Percentiles rank a stretch among this genome's conserved stretches.
Conservation (phyloP, 2,888 invertebrate genomes). For the Oasisia sp. region DNA sequence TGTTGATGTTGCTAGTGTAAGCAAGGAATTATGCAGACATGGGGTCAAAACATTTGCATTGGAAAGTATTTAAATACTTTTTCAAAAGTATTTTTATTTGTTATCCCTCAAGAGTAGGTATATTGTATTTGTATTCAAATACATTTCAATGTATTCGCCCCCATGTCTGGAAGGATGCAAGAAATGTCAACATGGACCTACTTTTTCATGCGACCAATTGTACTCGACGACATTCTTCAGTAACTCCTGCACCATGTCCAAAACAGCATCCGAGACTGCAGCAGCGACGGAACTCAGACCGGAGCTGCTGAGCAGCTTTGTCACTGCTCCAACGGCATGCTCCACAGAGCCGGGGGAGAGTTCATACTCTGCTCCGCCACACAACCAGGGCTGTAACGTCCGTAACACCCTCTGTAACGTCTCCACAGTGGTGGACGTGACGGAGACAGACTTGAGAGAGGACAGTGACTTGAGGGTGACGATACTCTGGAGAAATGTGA, state of each 20-base stretch:
- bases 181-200: not conserved
- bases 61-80: no score
- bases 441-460: not conserved
- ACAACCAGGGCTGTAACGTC: not conserved
- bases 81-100: no score
- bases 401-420: not conserved
- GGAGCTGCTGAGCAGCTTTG: not conserved
- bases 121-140: no score
- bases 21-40: no score
- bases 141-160: no score
- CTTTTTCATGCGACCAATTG: not conserved
- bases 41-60: no score
- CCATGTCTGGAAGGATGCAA: no score
- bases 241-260: not conserved
- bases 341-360: not conserved
- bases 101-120: no score
- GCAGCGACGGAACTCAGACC: not conserved
- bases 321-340: not conserved
- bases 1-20: no score
- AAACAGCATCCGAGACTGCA: not conserved
- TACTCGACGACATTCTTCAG: slow-evolving; percentile 8
- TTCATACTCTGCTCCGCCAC: not conserved
- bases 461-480: not conserved
- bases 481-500: not conserved
- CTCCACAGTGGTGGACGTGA: not conserved